A percentile compares a stretch with the other conserved stretches of the same genome.
Evolutionary conservation across 2,888 invertebrate species (phyloP).

Genomic region (Polydrusus cervinus): DNA sequence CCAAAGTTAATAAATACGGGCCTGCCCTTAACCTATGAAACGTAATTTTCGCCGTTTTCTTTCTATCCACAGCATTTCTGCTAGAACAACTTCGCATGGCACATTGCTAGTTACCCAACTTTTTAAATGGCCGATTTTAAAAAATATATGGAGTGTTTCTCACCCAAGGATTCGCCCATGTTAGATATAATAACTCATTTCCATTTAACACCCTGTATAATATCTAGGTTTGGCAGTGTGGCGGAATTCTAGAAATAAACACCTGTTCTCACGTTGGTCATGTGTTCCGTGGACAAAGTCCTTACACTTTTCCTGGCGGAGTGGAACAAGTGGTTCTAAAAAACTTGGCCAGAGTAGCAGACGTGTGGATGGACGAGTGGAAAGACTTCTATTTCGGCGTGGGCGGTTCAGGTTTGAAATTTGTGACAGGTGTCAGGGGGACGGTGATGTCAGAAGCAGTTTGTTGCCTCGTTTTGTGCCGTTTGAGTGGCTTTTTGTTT

Average conservation of each 20-base stretch:
- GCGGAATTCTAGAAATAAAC: constrained; percentile 94
- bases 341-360: constrained; percentile 98
- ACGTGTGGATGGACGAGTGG: constrained; percentile 99
- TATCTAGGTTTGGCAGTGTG: constrained; percentile 95
- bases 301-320: constrained; percentile 99
- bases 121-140: too few relatives aligned
- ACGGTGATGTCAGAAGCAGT: not conserved
- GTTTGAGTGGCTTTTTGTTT: constrained; percentile 8
- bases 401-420: constrained; percentile 90
- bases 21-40: too few relatives aligned
- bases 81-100: too few relatives aligned
- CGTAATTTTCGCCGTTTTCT: too few relatives aligned
- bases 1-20: too few relatives aligned
- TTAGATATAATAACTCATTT: too few relatives aligned
- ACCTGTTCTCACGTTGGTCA: constrained; percentile 98
- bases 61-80: too few relatives aligned
- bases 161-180: too few relatives aligned
- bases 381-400: constrained; percentile 99
- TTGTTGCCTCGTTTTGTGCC: constrained; percentile 1
- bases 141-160: too few relatives aligned
- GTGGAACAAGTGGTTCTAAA: constrained; percentile 97
- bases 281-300: constrained; percentile 98
- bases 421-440: not conserved
- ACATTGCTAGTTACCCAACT: too few relatives aligned
- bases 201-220: too few relatives aligned